A percentile compares a stretch with the other conserved stretches of the same genome.
These are phyloP conservation scores for Gallinago stenura DNA, from an alignment of 2,797 vertebrate species.

Conservation along the genomic window DNA sequence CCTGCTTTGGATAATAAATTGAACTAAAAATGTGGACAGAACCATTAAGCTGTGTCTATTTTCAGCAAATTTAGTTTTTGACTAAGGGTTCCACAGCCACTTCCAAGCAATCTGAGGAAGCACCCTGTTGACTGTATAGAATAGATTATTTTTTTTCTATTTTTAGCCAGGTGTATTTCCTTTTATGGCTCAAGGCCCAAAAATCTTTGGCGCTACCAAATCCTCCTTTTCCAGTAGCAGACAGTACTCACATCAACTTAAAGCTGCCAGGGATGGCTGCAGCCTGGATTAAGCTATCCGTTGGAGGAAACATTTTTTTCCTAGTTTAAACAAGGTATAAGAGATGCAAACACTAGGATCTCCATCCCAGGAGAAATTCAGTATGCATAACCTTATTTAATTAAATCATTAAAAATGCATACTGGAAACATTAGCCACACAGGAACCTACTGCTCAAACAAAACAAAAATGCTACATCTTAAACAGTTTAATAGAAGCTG, in stretches of 20 bases:
- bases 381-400: not conserved
- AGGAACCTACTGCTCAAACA: not conserved
- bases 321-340: not conserved
- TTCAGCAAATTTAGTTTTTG: not conserved
- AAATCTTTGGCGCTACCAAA: not conserved
- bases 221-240: not conserved
- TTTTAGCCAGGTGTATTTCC: not conserved
- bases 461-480: not conserved
- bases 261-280: not conserved
- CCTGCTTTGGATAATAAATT: not conserved
- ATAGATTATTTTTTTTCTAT: not conserved
- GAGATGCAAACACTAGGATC: not conserved
- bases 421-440: not conserved
- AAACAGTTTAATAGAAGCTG: not conserved
- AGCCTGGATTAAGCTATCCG: not conserved
- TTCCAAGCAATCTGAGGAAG: not conserved
- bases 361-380: not conserved
- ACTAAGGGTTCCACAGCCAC: not conserved
- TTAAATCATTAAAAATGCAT: constrained; percentile 15
- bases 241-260: not conserved
- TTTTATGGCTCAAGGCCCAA: not conserved
- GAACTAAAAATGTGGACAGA: not conserved
- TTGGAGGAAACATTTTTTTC: not conserved
- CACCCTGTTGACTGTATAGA: not conserved
- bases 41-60: not conserved